Evolutionary conservation across 2,113 vertebrate genomes (phyloP), one percentile per base, ranked within the genome.

Genomic region (Girardinichthys multiradiatus): DNA sequence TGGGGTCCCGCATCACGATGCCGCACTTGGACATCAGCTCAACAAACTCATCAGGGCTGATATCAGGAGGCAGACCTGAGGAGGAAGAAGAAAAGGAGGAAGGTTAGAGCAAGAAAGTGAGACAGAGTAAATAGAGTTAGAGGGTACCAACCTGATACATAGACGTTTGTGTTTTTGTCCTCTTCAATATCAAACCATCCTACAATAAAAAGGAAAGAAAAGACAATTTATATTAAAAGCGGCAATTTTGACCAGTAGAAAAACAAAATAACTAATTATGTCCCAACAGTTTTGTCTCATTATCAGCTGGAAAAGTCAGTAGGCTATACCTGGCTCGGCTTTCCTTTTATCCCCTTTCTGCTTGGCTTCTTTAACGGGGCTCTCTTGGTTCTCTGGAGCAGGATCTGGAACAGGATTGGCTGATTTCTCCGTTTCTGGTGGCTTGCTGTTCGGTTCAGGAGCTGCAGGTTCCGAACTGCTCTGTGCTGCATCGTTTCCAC

Each of bases 181-280:
- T 97, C 93, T 78, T 98, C 97, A 30, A 99, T 94, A 42, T 97
- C 95, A 92, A 99, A 99, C 98, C 97, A 99, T 13, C 97, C 97
- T 98, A 82, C 66, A 92, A 68, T 72, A 0, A 85, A 39, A 90
- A 57, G 31, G 68, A 64, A 28, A 1, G 4, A 61, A 3, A 27
- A 58, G 33, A 27, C 1, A 1, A 29, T 19, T 72, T 3, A 21
- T 33, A 27, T 35, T 13, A 58, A 57, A 64, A 64, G 4, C 58
- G 30, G 15, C 0, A 0, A 62, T 68, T 45, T 5, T 31, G 9
- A 17, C 12, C 13, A 58, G 17, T 19, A 45, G 42, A n/a, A 21
- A 54, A 54, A 5, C 48, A 54, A n/a, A 24, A 54, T 45, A 19
- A 19, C 42, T 45, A 45, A 45, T 19, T 5, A 45, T 19, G 14